Evolutionary conservation across 2,113 vertebrate species (phyloP).

Genomic region (Microtus montanus): DNA sequence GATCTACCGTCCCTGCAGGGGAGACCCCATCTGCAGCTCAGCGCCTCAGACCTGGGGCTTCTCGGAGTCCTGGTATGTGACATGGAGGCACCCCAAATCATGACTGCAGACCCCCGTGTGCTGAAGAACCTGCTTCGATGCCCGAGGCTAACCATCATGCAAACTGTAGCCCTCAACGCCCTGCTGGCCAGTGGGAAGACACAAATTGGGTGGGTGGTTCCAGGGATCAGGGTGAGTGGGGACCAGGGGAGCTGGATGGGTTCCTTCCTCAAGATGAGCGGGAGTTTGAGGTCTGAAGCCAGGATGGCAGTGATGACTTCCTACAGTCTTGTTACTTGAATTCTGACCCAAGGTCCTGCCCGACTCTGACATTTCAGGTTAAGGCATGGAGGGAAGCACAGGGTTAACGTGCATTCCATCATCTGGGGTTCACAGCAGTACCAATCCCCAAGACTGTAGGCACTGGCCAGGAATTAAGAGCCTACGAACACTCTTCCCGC

Average conservation of each 20-base stretch:
- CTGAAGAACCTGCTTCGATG: slow-evolving; percentile 82
- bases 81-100: slow-evolving; percentile 71
- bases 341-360: neutral
- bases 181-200: slow-evolving; percentile 74
- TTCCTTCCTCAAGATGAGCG: neutral
- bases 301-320: neutral
- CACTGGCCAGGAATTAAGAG: neutral
- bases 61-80: slow-evolving; percentile 80
- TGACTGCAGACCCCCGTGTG: neutral
- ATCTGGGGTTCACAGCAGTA: neutral
- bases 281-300: neutral
- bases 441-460: neutral
- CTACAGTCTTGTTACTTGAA: neutral
- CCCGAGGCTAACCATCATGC: slow-evolving; percentile 26
- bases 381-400: neutral
- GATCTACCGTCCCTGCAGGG: slow-evolving; percentile 62
- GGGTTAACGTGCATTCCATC: neutral
- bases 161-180: slow-evolving; percentile 61
- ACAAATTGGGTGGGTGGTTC: slow-evolving; percentile 47
- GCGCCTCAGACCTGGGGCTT: slow-evolving; percentile 58
- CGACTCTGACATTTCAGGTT: neutral
- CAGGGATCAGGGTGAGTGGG: neutral
- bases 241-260: too few species aligned
- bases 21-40: slow-evolving; percentile 36
- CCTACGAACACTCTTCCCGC: neutral